These are phyloP conservation scores for Geopemphigus sp. DNA, from an alignment of 1,140 invertebrate genomes.

Conservation along the genomic window DNA sequence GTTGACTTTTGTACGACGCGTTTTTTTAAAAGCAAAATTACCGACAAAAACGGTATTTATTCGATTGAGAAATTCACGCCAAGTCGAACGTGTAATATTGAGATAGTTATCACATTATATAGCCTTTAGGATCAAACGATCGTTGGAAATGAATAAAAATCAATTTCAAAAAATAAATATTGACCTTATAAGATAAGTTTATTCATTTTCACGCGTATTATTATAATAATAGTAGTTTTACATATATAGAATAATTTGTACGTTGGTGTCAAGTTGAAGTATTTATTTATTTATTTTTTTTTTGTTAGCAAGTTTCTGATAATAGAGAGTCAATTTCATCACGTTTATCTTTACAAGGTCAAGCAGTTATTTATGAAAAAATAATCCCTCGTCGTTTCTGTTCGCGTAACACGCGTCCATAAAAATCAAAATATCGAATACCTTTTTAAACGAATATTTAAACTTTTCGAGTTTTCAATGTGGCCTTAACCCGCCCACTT, in stretches of 20 bases:
- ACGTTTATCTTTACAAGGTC: conserved; percentile 12
- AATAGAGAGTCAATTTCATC: conserved; percentile 13
- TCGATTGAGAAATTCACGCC: too few species aligned
- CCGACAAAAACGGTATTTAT: too few species aligned
- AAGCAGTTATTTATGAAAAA: not conserved
- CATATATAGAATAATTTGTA: too few species aligned
- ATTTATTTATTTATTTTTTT: not conserved
- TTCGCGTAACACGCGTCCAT: not conserved
- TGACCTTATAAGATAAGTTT: not conserved
- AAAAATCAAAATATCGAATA: not conserved
- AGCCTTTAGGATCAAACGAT: not conserved
- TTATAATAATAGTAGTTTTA: not conserved
- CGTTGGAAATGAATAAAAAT: not conserved
- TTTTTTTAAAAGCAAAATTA: too few species aligned
- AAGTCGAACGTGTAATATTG: too few species aligned
- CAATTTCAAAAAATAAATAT: not conserved
- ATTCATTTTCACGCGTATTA: conserved; percentile 13
- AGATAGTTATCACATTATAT: not conserved
- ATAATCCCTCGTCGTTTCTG: not conserved
- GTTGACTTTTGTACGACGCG: too few species aligned
- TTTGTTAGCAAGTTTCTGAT: not conserved
- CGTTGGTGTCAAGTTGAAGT: too few species aligned
- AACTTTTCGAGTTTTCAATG: too few species aligned
- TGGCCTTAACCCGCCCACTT: too few species aligned
- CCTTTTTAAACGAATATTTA: too few species aligned